Percentiles rank a stretch among this genome's conserved stretches.
These are phyloP conservation scores for Cetonia aurata DNA, from an alignment of 2,888 invertebrate genomes.

Conservation along the genomic window DNA sequence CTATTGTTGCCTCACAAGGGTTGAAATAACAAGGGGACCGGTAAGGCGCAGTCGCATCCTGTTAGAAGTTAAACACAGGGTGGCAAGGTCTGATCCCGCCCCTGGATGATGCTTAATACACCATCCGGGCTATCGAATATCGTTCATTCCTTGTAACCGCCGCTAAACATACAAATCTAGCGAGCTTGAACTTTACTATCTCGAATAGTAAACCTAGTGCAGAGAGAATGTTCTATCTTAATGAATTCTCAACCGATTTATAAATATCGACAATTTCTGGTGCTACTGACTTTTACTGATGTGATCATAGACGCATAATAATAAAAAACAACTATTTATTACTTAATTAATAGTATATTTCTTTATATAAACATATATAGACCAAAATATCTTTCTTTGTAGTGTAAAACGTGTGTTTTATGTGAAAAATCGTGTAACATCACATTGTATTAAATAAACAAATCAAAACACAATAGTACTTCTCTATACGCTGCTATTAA, in stretches of 20 bases:
- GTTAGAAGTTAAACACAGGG: slow-evolving; percentile 67
- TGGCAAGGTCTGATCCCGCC: slow-evolving; percentile 66
- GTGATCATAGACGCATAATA: no score
- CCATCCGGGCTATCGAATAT: slow-evolving; percentile 53
- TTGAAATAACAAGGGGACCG: slow-evolving; percentile 47
- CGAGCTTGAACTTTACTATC: slow-evolving; percentile 26
- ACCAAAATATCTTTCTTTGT: no score
- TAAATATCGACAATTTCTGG: no score
- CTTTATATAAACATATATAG: no score
- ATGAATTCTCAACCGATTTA: no score
- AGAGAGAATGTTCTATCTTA: no score
- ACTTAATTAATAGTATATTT: no score
- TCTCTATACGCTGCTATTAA: not conserved
- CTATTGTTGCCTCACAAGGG: slow-evolving; percentile 49
- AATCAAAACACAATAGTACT: not conserved
- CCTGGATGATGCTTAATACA: slow-evolving; percentile 60
- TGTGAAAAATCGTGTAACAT: not conserved
- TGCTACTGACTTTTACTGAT: no score
- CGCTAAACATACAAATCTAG: slow-evolving; percentile 55
- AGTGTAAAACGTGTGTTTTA: not conserved
- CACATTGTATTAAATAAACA: no score
- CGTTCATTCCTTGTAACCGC: slow-evolving; percentile 59
- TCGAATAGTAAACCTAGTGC: no score
- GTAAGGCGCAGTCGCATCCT: slow-evolving; percentile 60
- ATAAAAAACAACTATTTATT: no score